Base-by-base conservation (phyloP, 2,113 vertebrate genomes). In the Phycodurus eques region DNA sequence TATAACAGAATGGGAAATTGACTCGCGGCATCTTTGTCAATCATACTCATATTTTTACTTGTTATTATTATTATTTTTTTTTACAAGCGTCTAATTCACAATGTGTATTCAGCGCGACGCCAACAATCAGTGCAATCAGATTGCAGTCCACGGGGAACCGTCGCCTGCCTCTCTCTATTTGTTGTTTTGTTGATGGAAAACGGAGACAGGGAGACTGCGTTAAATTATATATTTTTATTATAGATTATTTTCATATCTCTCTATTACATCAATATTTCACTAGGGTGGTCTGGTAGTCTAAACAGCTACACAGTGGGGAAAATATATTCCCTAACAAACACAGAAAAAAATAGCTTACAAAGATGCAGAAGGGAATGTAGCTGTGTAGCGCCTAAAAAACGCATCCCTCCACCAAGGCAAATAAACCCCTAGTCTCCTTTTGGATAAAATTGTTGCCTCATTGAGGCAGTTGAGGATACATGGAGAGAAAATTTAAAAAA, bases 1-100 rank as follows among this genome's bases (percentile, higher is more conserved):
- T 78, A 72, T 74, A 82, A 87, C 71, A 68, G 74, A 53, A 81
- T 57, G 27, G 46, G 64, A 73, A 78, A 80, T 71, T 76, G 65
- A 78, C 75, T 79, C 60, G 42, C 31, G 63, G 70, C 42, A 81
- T 80, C 61, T 84, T 81, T 88, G 80, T 86, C 82, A 84, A 79
- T 85, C 87, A 82, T 80, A 76, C 70, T 72, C 74, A 77, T 78
- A 63, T 77, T 77, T 80, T 78, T 49, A 51, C 7, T 62, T 39
- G 6, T 43, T 63, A 9, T 2, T 22, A 8, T 64, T n/a, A 14
- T 15, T 12, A 14, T 31, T 46, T 66, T 27, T 47, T 66, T 66
- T 22, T 13, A 80, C 78, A 64, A 70, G 64, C 51, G 57, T 43
- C 74, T 75, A 72, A 76, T 88, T 70, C 77, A 73, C 73, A 74